Base-by-base conservation (phyloP, 1,140 invertebrate species). In the Drosophila kanapiae region DNA sequence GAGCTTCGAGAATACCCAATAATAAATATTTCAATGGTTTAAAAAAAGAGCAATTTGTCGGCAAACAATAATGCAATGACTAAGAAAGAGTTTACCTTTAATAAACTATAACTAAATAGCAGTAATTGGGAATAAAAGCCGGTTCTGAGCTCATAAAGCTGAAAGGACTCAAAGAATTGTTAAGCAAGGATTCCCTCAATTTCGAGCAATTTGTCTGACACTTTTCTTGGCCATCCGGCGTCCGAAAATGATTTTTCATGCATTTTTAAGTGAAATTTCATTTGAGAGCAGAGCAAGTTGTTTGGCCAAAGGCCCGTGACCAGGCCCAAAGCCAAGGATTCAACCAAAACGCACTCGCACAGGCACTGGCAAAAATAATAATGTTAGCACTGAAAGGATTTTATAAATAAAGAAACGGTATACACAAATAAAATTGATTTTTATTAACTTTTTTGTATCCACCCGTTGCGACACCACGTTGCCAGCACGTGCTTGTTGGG, bases 201-300 rank as follows among this genome's bases (percentile, higher is more conserved):
- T 40, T 71, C 16, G 51, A 64, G 51, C 78, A 82, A 67, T 67
- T 87, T 75, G 64, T 60, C 71, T 69, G 74, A 43, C 45, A 47
- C 63, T 69, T 59, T 51, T 38, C 78, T 62, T 11, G 60, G 61
- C 72, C 62, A 68, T 82, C 51, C 27, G 10, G 54, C 58, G 60
- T 71, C 83, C 76, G 75, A 76, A 56, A 56, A 78, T 83, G 72
- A 77, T 38, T 80, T 80, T 88, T 80, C 83, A 88, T 88, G 80
- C 74, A 87, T 87, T 88, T 87, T 84, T 87, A 80, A 80, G 64
- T 62, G 64, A 68, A 78, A 62, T 85, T 85, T 86, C 82, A 85
- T 86, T 86, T 82, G 75, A 29, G 38, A 65, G 38, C 29, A 65
- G 62, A 62, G 63, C 58, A 78, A 69, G 74, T 59, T 77, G 54